Conservation (phyloP, 1,140 invertebrate species). For the Pseudomyrmex gracilis region DNA sequence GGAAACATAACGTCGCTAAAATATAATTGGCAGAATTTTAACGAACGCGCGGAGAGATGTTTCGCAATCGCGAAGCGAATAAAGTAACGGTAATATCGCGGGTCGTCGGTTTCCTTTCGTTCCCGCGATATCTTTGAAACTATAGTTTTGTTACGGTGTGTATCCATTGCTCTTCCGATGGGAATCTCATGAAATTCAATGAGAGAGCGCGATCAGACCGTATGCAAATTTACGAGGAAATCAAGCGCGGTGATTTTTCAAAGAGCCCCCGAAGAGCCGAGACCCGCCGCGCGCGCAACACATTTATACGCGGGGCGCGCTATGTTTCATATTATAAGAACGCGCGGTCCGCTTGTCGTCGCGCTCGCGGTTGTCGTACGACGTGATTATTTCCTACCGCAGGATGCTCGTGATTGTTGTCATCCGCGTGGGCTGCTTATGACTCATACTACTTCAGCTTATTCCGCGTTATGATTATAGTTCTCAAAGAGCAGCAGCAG, state of each 20-base stretch:
- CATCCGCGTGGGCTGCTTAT: conserved; percentile 55
- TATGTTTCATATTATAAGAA: conserved; percentile 7
- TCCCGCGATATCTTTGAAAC: conserved; percentile 39
- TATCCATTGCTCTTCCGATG: conserved; percentile 9
- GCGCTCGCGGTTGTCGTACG: not conserved
- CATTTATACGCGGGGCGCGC: conserved; percentile 8
- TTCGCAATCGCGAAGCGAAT: not conserved
- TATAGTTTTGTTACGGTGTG: conserved; percentile 1
- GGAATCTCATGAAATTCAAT: conserved; percentile 55
- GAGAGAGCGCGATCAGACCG: conserved; percentile 28
- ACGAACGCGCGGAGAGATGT: not conserved
- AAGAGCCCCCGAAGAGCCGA: conserved; percentile 25
- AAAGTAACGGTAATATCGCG: conserved; percentile 15
- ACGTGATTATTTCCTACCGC: conserved; percentile 41
- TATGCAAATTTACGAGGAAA: conserved; percentile 45
- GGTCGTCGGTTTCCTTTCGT: not conserved
- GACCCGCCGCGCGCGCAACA: conserved; percentile 2
- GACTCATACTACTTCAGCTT: conserved; percentile 47
- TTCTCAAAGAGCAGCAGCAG: conserved; percentile 49
- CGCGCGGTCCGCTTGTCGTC: not conserved
- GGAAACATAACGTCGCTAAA: conserved; percentile 12
- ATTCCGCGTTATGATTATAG: conserved; percentile 58
- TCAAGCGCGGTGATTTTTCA: conserved; percentile 49
- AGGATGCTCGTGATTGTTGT: conserved; percentile 58
- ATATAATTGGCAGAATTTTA: conserved; percentile 42